Conservation (phyloP, 2,888 invertebrate species). For the Amphipyra tragopoginis region DNA sequence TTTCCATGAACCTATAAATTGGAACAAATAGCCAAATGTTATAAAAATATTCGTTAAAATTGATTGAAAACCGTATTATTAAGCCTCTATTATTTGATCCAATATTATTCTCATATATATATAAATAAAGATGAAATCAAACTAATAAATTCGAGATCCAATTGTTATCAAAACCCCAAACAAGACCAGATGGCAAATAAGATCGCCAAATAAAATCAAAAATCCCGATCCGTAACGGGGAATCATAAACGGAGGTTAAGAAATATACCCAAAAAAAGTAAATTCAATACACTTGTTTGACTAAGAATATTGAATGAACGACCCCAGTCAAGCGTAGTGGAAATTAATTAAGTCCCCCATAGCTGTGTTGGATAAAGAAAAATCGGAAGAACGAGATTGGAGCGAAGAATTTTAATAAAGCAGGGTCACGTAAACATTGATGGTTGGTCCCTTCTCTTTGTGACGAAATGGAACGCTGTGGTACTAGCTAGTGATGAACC, state of each 20-base stretch:
- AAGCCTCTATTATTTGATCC: not conserved
- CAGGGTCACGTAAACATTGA: constrained; percentile 85
- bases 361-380: constrained; percentile 68
- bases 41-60: constrained; percentile 9
- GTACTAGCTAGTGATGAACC: constrained; percentile 18
- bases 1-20: constrained; percentile 13
- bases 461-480: constrained; percentile 27
- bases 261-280: constrained; percentile 54
- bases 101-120: constrained; percentile 1
- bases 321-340: constrained; percentile 69
- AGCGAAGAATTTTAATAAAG: constrained; percentile 86
- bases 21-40: constrained; percentile 6
- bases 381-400: constrained; percentile 72
- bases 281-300: constrained; percentile 62
- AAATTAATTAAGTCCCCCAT: constrained; percentile 82
- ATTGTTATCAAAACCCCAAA: constrained; percentile 29
- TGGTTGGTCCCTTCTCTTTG: constrained; percentile 56
- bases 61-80: constrained; percentile 15
- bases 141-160: constrained; percentile 36
- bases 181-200: constrained; percentile 43
- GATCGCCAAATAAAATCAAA: constrained; percentile 50
- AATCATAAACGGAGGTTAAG: constrained; percentile 45
- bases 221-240: constrained; percentile 36
- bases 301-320: constrained; percentile 65
- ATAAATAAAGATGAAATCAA: constrained; percentile 3